phyloP scores from a whole-genome alignment of 2,113 vertebrate species.

The Vicugna pacos region DNA sequence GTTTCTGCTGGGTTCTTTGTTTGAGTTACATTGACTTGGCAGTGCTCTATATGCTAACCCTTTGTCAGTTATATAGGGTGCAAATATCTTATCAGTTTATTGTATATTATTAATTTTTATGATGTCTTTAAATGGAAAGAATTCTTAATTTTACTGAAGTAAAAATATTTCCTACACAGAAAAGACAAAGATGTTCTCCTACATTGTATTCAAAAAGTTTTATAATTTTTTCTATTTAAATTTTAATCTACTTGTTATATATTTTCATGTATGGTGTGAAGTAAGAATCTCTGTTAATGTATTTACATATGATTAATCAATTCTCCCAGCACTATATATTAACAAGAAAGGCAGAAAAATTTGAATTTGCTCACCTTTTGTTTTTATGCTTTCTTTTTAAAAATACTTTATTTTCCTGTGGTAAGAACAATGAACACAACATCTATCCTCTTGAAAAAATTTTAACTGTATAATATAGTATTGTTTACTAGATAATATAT shows the following conservation, averaged over 20 bases:
- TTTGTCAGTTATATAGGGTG: not conserved
- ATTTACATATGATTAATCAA: not conserved
- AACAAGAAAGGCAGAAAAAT: not conserved
- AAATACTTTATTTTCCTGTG: not conserved
- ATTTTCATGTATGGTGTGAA: not conserved
- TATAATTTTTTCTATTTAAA: not conserved
- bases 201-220: not conserved
- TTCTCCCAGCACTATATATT: not conserved
- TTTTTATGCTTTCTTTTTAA: not conserved
- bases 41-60: not conserved
- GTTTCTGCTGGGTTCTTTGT: not conserved
- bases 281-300: not conserved
- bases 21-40: constrained; percentile 7
- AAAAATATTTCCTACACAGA: not conserved
- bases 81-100: not conserved
- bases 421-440: not conserved
- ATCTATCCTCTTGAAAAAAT: not conserved
- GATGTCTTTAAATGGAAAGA: not conserved
- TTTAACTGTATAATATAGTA: not conserved
- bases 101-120: not conserved
- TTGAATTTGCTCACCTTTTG: not conserved
- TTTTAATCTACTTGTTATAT: not conserved
- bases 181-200: not conserved
- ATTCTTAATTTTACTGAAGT: not conserved
- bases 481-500: not conserved